Base-by-base conservation (phyloP, 2,888 invertebrate genomes). In the Dolichopus griseipennis region DNA sequence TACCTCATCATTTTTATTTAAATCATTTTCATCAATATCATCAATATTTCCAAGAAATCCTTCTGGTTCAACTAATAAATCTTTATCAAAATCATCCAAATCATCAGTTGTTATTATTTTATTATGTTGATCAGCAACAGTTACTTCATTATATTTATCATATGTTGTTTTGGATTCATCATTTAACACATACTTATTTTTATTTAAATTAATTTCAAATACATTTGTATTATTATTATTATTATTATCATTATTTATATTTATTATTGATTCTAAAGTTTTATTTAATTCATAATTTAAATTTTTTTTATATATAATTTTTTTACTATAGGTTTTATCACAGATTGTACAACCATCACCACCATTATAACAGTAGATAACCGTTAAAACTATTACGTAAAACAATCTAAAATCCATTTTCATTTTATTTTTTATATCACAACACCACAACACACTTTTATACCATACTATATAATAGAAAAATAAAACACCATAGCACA, bases 361-460 rank as follows among this genome's bases (percentile, higher is more conserved):
- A 37, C 37, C 12, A 12, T 9, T 9, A 37, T 18, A 9, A 52
- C 9, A 52, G 15, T 6, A 18, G 15, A 52, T 18, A 52, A 52
- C 52, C 52, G 52, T 52, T 52, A 52, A 12, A 52, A 52, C 52
- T 52, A 52, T 52, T 52, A 52, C 18, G 52, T 52, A 52, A 52
- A 52, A 52, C 18, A 52, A 52, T 52, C 52, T 52, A 52, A 52
- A 52, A 52, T 52, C 18, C 52, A 52, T 52, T 52, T 52, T 52
- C 52, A 4, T 15, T 41, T 41, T 41, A 2, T 41, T 52, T 52
- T 18, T 7, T 6, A 37, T n/a, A n/a, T n/a, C n/a, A n/a, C n/a
- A n/a, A 37, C 8, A 37, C 8, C 12, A 37, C 18, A n/a, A 15
- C 15, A 12, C 52, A 52, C 52, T n/a, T 52, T 15, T 52, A n/a